A percentile compares a stretch with the other conserved stretches of the same genome.
phyloP scores from a whole-genome alignment of 2,888 invertebrate genomes.

The Acanthoscelides obtectus region DNA sequence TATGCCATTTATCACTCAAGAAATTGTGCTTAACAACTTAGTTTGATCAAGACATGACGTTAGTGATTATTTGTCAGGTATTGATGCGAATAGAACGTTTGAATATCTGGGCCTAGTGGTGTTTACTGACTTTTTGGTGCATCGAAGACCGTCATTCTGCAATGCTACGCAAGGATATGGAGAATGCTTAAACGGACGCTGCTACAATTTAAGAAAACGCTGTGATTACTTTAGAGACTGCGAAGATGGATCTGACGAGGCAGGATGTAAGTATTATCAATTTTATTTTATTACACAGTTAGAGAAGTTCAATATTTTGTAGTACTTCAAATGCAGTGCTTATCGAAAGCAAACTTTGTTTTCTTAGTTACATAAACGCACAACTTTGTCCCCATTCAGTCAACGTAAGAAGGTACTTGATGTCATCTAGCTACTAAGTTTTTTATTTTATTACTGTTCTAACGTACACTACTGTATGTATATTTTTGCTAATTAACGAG shows the following conservation, averaged over 20 bases:
- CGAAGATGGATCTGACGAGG: slow-evolving; percentile 80
- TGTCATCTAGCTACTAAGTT: too few species aligned
- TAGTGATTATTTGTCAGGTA: slow-evolving; percentile 44
- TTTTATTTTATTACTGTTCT: too few species aligned
- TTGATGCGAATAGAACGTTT: slow-evolving; percentile 92
- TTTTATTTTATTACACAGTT: too few species aligned
- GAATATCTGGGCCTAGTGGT: slow-evolving; percentile 85
- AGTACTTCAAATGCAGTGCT: too few species aligned
- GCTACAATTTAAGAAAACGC: slow-evolving; percentile 65
- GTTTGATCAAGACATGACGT: neutral
- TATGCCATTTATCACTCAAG: too few species aligned
- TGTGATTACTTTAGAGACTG: slow-evolving; percentile 77
- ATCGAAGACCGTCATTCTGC: slow-evolving; percentile 63
- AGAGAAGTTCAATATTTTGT: too few species aligned
- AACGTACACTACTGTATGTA: too few species aligned
- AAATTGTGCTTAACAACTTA: too few species aligned
- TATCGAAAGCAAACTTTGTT: too few species aligned
- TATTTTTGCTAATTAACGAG: too few species aligned
- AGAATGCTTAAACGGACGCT: slow-evolving; percentile 79
- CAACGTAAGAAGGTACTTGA: too few species aligned
- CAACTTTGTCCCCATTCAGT: neutral
- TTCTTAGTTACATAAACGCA: too few species aligned
- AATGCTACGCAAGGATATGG: slow-evolving; percentile 67
- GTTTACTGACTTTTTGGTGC: slow-evolving; percentile 81
- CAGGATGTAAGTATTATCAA: slow-evolving; percentile 62